Conservation (phyloP, 1,140 invertebrate genomes). For the Eriosoma lanigerum region DNA sequence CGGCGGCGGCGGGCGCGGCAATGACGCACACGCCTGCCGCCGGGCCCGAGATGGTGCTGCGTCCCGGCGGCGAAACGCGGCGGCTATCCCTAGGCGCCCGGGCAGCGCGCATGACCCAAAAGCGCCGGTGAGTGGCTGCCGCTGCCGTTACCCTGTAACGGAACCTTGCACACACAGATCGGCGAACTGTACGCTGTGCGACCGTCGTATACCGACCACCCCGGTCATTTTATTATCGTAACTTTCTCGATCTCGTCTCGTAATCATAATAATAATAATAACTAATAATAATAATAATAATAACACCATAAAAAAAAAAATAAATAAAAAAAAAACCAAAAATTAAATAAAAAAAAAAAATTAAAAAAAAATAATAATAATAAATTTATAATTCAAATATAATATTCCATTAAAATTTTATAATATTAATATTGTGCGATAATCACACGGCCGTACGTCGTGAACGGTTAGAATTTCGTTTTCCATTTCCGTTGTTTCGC, state of each 20-base stretch:
- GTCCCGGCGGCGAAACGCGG: constrained; percentile 45
- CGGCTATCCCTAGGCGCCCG: constrained; percentile 48
- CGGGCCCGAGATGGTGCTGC: constrained; percentile 45
- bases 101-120: constrained; percentile 43
- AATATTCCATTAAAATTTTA: too few species aligned
- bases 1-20: constrained; percentile 20
- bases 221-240: too few species aligned
- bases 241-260: background rate
- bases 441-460: background rate
- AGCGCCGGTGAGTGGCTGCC: constrained; percentile 40
- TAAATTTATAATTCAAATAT: too few species aligned
- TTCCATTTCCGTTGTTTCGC: background rate
- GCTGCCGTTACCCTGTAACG: constrained; percentile 28
- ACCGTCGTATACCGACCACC: constrained; percentile 9
- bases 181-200: constrained; percentile 48
- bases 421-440: background rate
- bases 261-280: constrained; percentile 19
- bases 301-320: constrained; percentile 21
- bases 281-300: constrained; percentile 2
- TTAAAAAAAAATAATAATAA: too few species aligned
- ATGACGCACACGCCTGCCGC: constrained; percentile 43
- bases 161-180: constrained; percentile 43
- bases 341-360: too few species aligned
- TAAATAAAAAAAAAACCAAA: too few species aligned
- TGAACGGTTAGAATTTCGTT: background rate